These are phyloP conservation scores for Diorhabda sublineata DNA, from an alignment of 1,140 invertebrate genomes.

Conservation along the genomic window DNA sequence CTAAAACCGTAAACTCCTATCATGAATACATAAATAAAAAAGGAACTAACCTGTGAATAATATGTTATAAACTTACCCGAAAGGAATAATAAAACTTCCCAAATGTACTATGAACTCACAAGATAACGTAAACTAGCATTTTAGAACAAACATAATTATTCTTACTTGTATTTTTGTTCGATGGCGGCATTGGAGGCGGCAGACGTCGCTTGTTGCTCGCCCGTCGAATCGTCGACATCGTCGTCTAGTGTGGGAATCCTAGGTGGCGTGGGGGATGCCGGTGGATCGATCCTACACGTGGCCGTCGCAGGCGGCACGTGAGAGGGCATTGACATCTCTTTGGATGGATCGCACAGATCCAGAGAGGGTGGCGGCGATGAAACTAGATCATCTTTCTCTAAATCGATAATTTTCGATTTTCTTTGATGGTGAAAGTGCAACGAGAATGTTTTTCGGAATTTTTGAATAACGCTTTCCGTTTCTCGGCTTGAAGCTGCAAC, in stretches of 20 bases:
- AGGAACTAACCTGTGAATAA: no score
- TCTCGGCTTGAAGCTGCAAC: slow-evolving; percentile 18
- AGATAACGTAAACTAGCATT: neutral
- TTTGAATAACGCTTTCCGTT: slow-evolving; percentile 58
- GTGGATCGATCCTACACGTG: slow-evolving; percentile 20
- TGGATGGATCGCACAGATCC: slow-evolving; percentile 42
- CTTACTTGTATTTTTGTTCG: slow-evolving; percentile 44
- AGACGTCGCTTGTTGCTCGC: neutral
- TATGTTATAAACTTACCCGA: no score
- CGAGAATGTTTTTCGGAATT: slow-evolving; percentile 68
- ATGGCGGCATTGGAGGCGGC: neutral
- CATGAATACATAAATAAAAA: no score
- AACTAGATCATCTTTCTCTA: neutral
- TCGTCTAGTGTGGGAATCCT: neutral
- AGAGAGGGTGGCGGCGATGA: neutral
- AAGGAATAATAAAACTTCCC: no score
- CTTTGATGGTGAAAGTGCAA: slow-evolving; percentile 60
- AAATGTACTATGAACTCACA: no score
- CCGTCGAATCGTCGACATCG: neutral
- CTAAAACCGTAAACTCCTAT: no score
- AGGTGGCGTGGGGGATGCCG: neutral
- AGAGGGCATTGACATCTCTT: slow-evolving; percentile 36
- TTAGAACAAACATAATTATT: neutral
- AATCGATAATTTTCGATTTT: slow-evolving; percentile 24
- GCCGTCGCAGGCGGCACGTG: slow-evolving; percentile 31